phyloP scores from a whole-genome alignment of 2,888 invertebrate genomes.

The Acheta domesticus region DNA sequence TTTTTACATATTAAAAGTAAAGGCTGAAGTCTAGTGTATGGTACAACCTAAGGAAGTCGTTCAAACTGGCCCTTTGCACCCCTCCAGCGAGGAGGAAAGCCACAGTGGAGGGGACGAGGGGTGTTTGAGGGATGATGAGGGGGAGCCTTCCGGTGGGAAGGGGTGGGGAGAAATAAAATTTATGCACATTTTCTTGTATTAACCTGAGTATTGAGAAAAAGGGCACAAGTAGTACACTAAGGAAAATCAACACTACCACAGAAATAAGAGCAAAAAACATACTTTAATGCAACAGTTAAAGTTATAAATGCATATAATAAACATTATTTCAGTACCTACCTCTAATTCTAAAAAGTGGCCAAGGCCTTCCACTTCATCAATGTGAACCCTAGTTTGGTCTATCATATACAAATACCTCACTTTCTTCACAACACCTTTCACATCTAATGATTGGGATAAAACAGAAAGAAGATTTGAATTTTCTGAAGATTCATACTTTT shows the following conservation, averaged over 20 bases:
- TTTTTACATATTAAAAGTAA: too few relatives aligned
- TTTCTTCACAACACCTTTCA: conserved; percentile 71
- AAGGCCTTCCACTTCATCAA: conserved; percentile 76
- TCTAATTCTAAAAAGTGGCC: conserved; percentile 84
- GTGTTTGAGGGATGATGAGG: too few relatives aligned
- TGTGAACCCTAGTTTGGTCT: conserved; percentile 80
- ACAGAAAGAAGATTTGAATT: not conserved
- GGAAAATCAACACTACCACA: not conserved
- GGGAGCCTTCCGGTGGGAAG: too few relatives aligned
- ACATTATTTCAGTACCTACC: conserved; percentile 51
- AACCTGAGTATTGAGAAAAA: too few relatives aligned
- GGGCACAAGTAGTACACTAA: too few relatives aligned
- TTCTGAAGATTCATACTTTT: conserved; percentile 55
- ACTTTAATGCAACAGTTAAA: not conserved
- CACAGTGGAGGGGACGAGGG: too few relatives aligned
- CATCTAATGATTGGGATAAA: conserved; percentile 59
- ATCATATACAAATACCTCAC: conserved; percentile 71
- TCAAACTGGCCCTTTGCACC: too few relatives aligned
- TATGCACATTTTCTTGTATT: too few relatives aligned
- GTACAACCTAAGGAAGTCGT: too few relatives aligned
- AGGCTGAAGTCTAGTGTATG: too few relatives aligned
- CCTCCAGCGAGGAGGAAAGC: too few relatives aligned
- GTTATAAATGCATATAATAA: not conserved
- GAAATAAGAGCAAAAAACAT: not conserved
- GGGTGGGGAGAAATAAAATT: too few relatives aligned